A percentile compares a stretch with the other conserved stretches of the same genome.
phyloP scores from a whole-genome alignment of 2,113 vertebrate species.

The Malurus melanocephalus region DNA sequence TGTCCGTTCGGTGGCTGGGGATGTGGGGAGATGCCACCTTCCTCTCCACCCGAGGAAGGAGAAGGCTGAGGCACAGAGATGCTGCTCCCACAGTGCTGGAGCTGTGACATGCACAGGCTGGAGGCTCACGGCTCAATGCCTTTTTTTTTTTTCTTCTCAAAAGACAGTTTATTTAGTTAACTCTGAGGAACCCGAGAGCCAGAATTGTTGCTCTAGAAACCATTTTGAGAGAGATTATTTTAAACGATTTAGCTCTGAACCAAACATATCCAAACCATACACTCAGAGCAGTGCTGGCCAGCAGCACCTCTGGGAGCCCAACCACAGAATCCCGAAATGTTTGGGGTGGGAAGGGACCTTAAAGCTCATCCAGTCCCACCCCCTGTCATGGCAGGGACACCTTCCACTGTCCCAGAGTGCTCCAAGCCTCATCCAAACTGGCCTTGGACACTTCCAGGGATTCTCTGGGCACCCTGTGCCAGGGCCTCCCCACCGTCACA shows the following conservation, averaged over 20 bases:
- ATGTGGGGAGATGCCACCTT: background rate
- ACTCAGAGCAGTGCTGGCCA: background rate
- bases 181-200: background rate
- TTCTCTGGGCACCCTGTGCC: background rate
- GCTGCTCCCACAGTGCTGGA: slow-evolving; percentile 5
- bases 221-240: background rate
- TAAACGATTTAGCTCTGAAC: background rate
- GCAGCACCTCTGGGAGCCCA: background rate
- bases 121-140: background rate
- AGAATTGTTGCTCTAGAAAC: slow-evolving; percentile 4
- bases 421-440: accelerated
- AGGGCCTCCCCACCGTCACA: accelerated
- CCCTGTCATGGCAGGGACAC: background rate
- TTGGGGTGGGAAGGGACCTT: background rate
- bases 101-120: background rate
- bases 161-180: background rate
- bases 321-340: background rate
- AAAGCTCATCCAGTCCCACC: background rate
- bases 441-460: background rate
- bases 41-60: background rate
- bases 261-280: background rate
- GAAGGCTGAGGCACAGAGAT: background rate
- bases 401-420: accelerated
- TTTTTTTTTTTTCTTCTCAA: background rate
- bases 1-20: background rate